phyloP scores from a whole-genome alignment of 1,140 invertebrate species.

The Halictus rubicundus region DNA sequence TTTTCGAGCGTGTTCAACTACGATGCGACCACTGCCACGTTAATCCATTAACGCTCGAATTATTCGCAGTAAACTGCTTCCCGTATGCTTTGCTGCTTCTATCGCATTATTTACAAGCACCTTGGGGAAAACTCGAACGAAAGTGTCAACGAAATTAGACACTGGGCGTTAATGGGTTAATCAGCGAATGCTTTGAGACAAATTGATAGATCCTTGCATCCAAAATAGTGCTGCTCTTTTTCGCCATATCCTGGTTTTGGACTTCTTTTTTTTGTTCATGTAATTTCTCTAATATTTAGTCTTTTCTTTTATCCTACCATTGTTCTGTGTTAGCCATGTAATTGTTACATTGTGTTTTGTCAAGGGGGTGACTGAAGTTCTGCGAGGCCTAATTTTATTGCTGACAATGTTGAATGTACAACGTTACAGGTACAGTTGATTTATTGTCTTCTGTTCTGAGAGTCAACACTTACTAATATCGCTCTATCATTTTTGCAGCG shows the following conservation, averaged over 20 bases:
- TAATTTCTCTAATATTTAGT: conserved; percentile 21
- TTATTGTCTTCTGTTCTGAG: background rate
- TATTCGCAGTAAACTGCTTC: too few relatives aligned
- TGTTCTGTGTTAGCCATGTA: background rate
- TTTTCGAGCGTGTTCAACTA: background rate
- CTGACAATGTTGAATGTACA: conserved; percentile 68
- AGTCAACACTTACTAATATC: background rate
- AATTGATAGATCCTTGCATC: background rate
- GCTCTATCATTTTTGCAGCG: conserved; percentile 59
- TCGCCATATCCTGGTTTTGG: background rate
- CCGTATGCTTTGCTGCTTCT: too few relatives aligned
- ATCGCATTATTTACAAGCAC: too few relatives aligned
- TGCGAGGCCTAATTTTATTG: conserved; percentile 65
- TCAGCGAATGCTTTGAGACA: background rate
- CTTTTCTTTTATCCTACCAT: background rate
- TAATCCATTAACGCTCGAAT: background rate
- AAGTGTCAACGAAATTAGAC: too few relatives aligned
- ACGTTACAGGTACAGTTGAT: conserved; percentile 64
- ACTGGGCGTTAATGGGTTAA: background rate
- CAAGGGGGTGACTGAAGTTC: conserved; percentile 71
- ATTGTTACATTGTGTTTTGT: conserved; percentile 30
- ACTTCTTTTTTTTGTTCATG: conserved; percentile 6
- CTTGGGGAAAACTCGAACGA: too few relatives aligned
- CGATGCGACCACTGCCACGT: conserved; percentile 23
- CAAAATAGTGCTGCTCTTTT: conserved; percentile 9